Base-by-base conservation (phyloP, 2,888 invertebrate genomes). In the Caenorhabditis sp. region DNA sequence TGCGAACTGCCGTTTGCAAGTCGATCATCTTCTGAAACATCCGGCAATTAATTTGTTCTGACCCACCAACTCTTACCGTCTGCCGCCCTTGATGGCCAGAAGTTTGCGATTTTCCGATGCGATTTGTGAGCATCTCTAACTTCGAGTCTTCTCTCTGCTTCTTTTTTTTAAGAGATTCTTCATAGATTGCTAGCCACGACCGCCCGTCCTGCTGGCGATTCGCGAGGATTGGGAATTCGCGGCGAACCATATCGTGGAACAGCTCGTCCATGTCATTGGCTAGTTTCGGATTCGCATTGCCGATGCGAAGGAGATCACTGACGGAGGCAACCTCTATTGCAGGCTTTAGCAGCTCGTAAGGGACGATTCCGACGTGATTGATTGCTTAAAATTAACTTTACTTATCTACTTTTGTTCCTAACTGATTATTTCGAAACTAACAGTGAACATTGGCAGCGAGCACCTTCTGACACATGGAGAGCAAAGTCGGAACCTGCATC, bases 141-240 rank as follows among this genome's bases (percentile, higher is more conserved):
- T n/a, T n/a, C n/a, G n/a, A n/a, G n/a, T n/a, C n/a, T n/a, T n/a
- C n/a, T n/a, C n/a, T n/a, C n/a, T n/a, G n/a, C n/a, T n/a, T n/a
- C n/a, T n/a, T n/a, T n/a, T n/a, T n/a, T n/a, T n/a, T n/a, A n/a
- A n/a, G n/a, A n/a, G n/a, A n/a, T n/a, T n/a, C n/a, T n/a, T n/a
- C n/a, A n/a, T n/a, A n/a, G n/a, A n/a, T n/a, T n/a, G n/a, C n/a
- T n/a, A n/a, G 46, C 74, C 74, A 75, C 20, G 48, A 62, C 55
- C 48, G 26, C 1, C 41, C 66, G 11, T 30, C 41, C 26, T 24
- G 37, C 9, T 63, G 46, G 5, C 48, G 46, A 17, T 75, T 63
- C 11, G 56, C 52, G 39, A 62, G 63, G 9, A 58, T 58, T n/a
- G 75, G 68, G n/a, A 75, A 75, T 30, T 75, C 75, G 26, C 39